These are phyloP conservation scores for Micromesistius poutassou DNA, from an alignment of 2,797 vertebrate species.

Conservation along the genomic window DNA sequence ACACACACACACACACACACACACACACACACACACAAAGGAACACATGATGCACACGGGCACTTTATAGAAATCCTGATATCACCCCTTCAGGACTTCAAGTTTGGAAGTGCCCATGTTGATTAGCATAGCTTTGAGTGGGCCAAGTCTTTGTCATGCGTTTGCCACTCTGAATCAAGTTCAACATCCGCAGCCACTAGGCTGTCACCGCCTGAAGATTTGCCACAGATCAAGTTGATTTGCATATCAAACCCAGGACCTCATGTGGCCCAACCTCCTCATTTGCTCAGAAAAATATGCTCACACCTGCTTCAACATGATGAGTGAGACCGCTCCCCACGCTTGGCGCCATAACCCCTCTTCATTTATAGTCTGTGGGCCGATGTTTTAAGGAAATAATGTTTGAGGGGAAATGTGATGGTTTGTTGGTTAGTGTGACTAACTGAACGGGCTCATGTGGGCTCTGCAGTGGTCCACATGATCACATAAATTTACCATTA, in stretches of 20 bases:
- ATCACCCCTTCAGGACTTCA: constrained; percentile 39
- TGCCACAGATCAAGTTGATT: constrained; percentile 54
- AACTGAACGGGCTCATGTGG: constrained; percentile 22
- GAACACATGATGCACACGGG: constrained; percentile 13
- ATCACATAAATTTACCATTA: constrained; percentile 46
- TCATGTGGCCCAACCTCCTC: constrained; percentile 33
- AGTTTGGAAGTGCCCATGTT: constrained; percentile 59
- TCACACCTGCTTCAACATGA: constrained; percentile 37
- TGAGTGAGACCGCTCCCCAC: constrained; percentile 8
- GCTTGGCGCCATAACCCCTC: background rate
- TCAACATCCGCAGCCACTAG: constrained; percentile 66
- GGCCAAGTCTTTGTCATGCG: constrained; percentile 63
- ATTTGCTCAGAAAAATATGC: constrained; percentile 54
- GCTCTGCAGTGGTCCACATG: constrained; percentile 42
- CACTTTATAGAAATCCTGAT: constrained; percentile 28
- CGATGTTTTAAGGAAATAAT: constrained; percentile 17
- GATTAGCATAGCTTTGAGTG: constrained; percentile 76
- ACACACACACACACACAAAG: constrained; percentile 12
- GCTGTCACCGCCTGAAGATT: constrained; percentile 58
- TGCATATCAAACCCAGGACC: constrained; percentile 65
- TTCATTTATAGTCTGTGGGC: constrained; percentile 31
- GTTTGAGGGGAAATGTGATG: constrained; percentile 10
- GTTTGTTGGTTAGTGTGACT: constrained; percentile 13
- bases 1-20: constrained; percentile 5
- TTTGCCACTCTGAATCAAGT: constrained; percentile 68